Conservation (phyloP, 2,888 invertebrate genomes). For the Dascillus cervinus region DNA sequence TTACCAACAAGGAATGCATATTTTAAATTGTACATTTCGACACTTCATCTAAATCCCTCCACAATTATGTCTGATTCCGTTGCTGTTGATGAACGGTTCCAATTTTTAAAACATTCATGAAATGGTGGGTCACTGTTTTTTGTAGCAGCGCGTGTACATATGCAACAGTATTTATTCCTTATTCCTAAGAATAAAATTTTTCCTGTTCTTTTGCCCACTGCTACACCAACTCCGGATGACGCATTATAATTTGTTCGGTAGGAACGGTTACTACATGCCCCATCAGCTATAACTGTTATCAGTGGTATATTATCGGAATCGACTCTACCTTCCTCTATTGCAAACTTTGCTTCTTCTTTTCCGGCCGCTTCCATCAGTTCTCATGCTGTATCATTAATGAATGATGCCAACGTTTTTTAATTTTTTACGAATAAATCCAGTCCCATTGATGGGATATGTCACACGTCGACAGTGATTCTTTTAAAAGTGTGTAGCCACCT, state of each 20-base stretch:
- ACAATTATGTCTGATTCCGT: constrained; percentile 16
- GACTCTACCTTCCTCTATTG: not conserved
- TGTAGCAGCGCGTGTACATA: constrained; percentile 6
- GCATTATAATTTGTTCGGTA: constrained; percentile 5
- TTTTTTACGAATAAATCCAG: too few relatives aligned
- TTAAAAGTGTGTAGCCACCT: too few relatives aligned
- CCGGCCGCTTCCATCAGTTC: too few relatives aligned
- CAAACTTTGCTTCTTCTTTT: too few relatives aligned
- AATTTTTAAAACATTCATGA: constrained; percentile 17
- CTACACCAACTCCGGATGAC: constrained; percentile 5
- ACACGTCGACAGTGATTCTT: too few relatives aligned
- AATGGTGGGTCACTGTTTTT: constrained; percentile 3
- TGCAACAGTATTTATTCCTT: constrained; percentile 14
- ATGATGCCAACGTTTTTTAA: too few relatives aligned
- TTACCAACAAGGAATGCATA: constrained; percentile 12
- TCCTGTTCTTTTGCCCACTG: constrained; percentile 11
- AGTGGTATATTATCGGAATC: constrained; percentile 1
- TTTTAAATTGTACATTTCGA: too few relatives aligned
- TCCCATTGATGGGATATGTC: too few relatives aligned
- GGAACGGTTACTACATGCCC: constrained; percentile 5
- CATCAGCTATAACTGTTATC: too few relatives aligned
- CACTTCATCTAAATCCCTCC: too few relatives aligned
- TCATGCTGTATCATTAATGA: too few relatives aligned
- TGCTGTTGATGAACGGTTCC: constrained; percentile 9
- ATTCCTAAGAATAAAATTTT: constrained; percentile 14